These are phyloP conservation scores for Ophion slaviceki DNA, from an alignment of 2,888 invertebrate genomes.

Conservation along the genomic window DNA sequence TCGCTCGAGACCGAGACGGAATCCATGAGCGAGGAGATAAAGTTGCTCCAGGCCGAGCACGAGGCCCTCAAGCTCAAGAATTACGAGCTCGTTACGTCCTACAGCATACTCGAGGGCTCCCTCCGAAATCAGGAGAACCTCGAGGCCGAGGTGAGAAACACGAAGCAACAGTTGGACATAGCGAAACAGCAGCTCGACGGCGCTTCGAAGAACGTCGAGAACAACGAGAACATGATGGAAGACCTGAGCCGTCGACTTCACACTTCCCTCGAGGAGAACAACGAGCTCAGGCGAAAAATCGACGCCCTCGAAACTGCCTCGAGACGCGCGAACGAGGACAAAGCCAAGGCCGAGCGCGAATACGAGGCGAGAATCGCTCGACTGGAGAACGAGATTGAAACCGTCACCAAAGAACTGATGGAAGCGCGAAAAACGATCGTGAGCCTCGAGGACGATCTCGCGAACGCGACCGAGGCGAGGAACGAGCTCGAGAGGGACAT, in stretches of 20 bases:
- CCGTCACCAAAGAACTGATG: constrained; percentile 80
- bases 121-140: constrained; percentile 85
- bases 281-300: constrained; percentile 81
- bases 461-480: constrained; percentile 81
- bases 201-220: constrained; percentile 74
- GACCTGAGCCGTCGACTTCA: constrained; percentile 71
- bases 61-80: constrained; percentile 72
- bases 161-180: constrained; percentile 84
- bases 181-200: constrained; percentile 84
- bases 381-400: constrained; percentile 75
- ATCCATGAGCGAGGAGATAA: constrained; percentile 82
- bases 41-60: constrained; percentile 82
- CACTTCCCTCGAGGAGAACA: constrained; percentile 75
- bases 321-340: constrained; percentile 74
- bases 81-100: constrained; percentile 72
- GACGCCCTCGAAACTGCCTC: constrained; percentile 77
- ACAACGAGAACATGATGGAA: constrained; percentile 73
- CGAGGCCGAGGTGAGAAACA: constrained; percentile 85
- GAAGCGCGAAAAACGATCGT: constrained; percentile 80
- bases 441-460: constrained; percentile 83
- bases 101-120: constrained; percentile 80
- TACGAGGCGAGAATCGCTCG: constrained; percentile 72
- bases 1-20: constrained; percentile 81
- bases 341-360: constrained; percentile 74
- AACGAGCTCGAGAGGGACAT: constrained; percentile 82